Evolutionary conservation across 1,140 invertebrate genomes (phyloP), one percentile per base, ranked within the genome.

Genomic region (Mya arenaria): DNA sequence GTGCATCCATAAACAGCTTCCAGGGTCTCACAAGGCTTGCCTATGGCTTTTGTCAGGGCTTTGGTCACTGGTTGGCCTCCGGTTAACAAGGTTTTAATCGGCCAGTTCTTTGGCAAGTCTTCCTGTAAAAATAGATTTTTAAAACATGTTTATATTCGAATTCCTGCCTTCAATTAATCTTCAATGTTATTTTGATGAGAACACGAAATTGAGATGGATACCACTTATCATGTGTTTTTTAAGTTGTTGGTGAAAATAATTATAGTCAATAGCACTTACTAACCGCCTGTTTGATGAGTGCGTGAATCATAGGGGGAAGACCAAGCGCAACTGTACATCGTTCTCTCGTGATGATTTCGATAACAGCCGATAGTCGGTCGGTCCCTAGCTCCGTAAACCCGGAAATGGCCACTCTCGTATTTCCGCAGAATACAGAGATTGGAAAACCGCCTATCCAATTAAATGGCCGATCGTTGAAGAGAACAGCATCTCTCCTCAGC

Each of bases 401-500:
- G 4, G 56, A 75, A 19, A 55, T 4, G 15, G 62, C 56, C 3
- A 78, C 63, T 32, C 74, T 44, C 4, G 4, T 65, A 13, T 34
- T 44, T 3, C 74, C 74, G 5, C 41, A 39, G 1, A 78, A 23
- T n/a, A 78, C 32, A 15, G 41, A 34, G 5, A 78, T n/a, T 13
- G 74, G 74, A 68, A 68, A 66, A 5, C 74, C 74, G 19, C 62
- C 63, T 15, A 78, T 55, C 60, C 60, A 78, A 10, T 17, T 37
- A 56, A 78, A 78, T 19, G 62, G 62, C 19, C 63, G 41, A 19
- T 78, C 74, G 23, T 78, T 78, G 39, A 63, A 63, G 1, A 62
- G 4, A 25, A 6, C 8, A 25, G 19, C 52, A 15, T 28, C 30
- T 6, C 0, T 5, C n/a, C n/a, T n/a, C n/a, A n/a, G n/a, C n/a